A percentile compares a stretch with the other conserved stretches of the same genome.
phyloP scores from a whole-genome alignment of 23 tunicate genomes.

The Clavelina lepadiformis region DNA sequence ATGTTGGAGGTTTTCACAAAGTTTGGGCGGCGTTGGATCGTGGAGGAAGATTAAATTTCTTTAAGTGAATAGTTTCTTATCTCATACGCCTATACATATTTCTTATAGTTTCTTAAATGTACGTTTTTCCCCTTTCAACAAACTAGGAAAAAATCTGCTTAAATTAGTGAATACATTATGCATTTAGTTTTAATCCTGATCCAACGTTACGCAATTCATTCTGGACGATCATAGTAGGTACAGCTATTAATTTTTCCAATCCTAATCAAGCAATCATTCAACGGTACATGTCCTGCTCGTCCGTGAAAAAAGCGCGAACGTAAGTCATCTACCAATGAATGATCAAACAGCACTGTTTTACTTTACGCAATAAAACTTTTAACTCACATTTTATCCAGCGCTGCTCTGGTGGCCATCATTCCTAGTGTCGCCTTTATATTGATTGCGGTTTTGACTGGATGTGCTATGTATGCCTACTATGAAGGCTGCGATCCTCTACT shows the following conservation, averaged over 20 bases:
- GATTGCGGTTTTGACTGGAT: slow-evolving; percentile 22
- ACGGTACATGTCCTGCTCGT: background rate
- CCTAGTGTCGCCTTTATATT: slow-evolving; percentile 13
- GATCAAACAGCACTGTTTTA: background rate
- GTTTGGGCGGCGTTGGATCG: slow-evolving; percentile 33
- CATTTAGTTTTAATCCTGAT: slow-evolving; percentile 5
- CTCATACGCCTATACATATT: too few species aligned
- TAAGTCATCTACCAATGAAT: background rate
- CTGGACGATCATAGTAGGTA: slow-evolving; percentile 10
- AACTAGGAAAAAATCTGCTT: too few species aligned
- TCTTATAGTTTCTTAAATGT: too few species aligned
- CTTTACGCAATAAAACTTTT: too few species aligned
- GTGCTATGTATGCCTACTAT: slow-evolving; percentile 49
- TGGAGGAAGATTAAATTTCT: slow-evolving; percentile 37
- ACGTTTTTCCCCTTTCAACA: too few species aligned
- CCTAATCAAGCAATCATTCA: background rate
- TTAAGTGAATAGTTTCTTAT: slow-evolving; percentile 30
- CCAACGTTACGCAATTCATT: slow-evolving; percentile 2
- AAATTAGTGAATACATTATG: background rate
- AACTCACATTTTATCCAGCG: too few species aligned
- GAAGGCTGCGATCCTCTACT: slow-evolving; percentile 56
- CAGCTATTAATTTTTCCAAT: background rate
- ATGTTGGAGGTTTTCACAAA: slow-evolving; percentile 37
- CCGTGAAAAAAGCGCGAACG: background rate
- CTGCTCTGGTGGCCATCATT: slow-evolving; percentile 17